Evolutionary conservation across 1,140 invertebrate species (phyloP).

Genomic region (Ceratina japonica): DNA sequence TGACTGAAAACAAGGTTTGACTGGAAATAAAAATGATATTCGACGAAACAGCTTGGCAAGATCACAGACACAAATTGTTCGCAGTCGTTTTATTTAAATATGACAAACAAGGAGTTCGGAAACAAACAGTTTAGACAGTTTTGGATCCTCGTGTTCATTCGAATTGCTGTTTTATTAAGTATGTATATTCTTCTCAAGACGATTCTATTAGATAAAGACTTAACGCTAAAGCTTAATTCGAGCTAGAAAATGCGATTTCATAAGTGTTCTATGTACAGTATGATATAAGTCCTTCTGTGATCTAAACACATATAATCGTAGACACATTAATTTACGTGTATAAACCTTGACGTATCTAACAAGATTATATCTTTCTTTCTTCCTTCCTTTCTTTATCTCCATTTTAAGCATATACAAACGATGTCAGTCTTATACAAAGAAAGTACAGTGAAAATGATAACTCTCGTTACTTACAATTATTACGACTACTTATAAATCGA

Average conservation of each 20-base stretch:
- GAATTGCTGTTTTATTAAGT: slow-evolving; percentile 55
- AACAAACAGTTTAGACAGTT: slow-evolving; percentile 59
- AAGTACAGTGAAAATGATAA: slow-evolving; percentile 66
- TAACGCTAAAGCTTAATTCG: slow-evolving; percentile 60
- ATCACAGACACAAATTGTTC: slow-evolving; percentile 24
- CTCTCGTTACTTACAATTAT: slow-evolving; percentile 61
- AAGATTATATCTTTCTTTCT: slow-evolving; percentile 47
- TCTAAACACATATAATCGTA: slow-evolving; percentile 60
- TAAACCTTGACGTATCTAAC: slow-evolving; percentile 61
- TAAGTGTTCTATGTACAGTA: slow-evolving; percentile 64
- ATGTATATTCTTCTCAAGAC: slow-evolving; percentile 53
- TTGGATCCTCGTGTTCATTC: slow-evolving; percentile 46
- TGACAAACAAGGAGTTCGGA: slow-evolving; percentile 57
- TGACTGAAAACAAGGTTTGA: too few relatives aligned
- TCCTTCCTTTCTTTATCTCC: not conserved
- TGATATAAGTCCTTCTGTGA: slow-evolving; percentile 60
- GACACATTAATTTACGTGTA: slow-evolving; percentile 63
- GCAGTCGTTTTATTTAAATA: slow-evolving; percentile 59
- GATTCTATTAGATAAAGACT: slow-evolving; percentile 62
- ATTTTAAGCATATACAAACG: slow-evolving; percentile 65
- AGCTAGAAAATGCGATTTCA: slow-evolving; percentile 61
- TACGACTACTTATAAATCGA: slow-evolving; percentile 51
- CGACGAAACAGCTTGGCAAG: too few relatives aligned
- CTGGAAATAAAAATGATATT: too few relatives aligned
- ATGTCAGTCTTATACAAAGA: slow-evolving; percentile 68